Evolutionary conservation across 1,140 invertebrate species (phyloP), one percentile per base, ranked within the genome.

Genomic region (Microvelia longipes): DNA sequence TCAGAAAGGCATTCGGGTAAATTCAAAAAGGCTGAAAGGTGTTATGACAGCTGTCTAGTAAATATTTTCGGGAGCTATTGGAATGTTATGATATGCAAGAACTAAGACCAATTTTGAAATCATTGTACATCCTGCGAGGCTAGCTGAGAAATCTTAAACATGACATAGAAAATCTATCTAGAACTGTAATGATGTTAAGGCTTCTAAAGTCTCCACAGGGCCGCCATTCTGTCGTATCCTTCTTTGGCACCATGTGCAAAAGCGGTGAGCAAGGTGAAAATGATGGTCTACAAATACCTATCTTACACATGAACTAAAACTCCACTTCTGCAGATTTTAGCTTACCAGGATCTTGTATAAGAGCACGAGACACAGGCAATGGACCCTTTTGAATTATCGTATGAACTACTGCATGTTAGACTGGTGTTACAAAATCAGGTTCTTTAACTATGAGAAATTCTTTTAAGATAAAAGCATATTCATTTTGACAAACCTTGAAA

Each of bases 71-170:
- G 27, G 25, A 0, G 64, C 68, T 5, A 80, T 71, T 0, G 78
- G 78, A 1, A 81, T 76, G 27, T 80, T 82, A 75, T 81, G 79
- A 73, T 80, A 86, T 0, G 83, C 83, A 2, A 75, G 72, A 0
- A 74, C 71, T 1, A 85, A 68, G 76, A 85, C 83, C 0, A 85
- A 69, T 1, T 73, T 77, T 1, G 80, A 77, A 68, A 85, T 85
- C 28, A 78, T 76, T 14, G 70, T 77, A 13, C 75, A 74, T 1
- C 78, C 79, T 2, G 14, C 5, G n/a, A 68, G 27, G 5, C 25
- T 25, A 2, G 29, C 28, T 25, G 25, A n/a, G 25, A 68, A 14
- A 75, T 50, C 35, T 50, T 50, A 19, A 11, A 50, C 19, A 50
- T 50, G 35, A 76, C 0, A 81, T 71, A 5, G 79, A 79, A 69